A percentile compares a stretch with the other conserved stretches of the same genome.
These are phyloP conservation scores for Protophormia terraenovae DNA, from an alignment of 2,888 invertebrate species.

Conservation along the genomic window DNA sequence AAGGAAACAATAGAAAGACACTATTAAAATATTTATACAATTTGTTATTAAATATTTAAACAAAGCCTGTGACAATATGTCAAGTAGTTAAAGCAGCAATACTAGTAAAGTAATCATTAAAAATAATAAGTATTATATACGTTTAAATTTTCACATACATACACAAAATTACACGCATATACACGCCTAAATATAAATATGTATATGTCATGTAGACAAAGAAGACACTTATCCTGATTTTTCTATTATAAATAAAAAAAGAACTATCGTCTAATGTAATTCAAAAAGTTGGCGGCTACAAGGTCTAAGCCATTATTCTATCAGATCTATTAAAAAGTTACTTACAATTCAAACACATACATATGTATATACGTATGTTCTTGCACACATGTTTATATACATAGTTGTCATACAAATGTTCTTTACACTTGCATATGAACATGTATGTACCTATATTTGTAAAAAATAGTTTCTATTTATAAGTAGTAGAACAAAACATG, in stretches of 20 bases:
- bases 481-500: not conserved
- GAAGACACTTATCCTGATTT: slow-evolving; percentile 7
- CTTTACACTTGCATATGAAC: not conserved
- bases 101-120: not conserved
- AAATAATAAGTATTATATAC: not conserved
- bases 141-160: not conserved
- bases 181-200: not conserved
- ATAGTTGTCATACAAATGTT: slow-evolving; percentile 10
- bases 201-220: not conserved
- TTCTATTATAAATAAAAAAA: not conserved
- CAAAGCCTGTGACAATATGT: not conserved
- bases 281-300: slow-evolving; percentile 34
- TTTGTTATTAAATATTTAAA: slow-evolving; percentile 18
- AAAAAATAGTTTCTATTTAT: slow-evolving; percentile 27
- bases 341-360: not conserved
- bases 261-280: slow-evolving; percentile 4
- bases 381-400: slow-evolving; percentile 12
- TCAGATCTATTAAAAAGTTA: slow-evolving; percentile 9
- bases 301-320: not conserved
- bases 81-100: not conserved
- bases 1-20: not conserved
- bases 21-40: not conserved
- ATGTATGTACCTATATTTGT: not conserved
- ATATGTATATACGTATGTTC: not conserved
- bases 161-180: too few species aligned